Evolutionary conservation across 1,140 invertebrate genomes (phyloP), one percentile per base, ranked within the genome.

Genomic region (Cardiocondyla obscurior): DNA sequence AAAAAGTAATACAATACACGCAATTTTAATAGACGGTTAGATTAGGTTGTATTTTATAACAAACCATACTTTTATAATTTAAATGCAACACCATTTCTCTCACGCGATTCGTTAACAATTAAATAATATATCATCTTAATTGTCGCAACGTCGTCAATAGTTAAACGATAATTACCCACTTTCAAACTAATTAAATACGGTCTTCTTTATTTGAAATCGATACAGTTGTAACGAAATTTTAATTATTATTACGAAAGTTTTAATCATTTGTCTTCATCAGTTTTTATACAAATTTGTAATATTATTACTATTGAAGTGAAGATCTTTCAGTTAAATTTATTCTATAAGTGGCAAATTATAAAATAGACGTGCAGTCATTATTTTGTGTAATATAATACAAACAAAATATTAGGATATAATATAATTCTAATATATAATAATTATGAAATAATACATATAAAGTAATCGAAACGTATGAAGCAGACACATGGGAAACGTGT

Each of bases 191-290:
- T 62, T 60, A 74, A 46, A 74, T 46, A 60, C 36, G n/a, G 3
- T 74, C 39, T 19, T 28, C 10, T 7, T 60, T 60, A 46, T 74
- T 74, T 28, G 46, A 39, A 60, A 76, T 22, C 12, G 57, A 60
- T 3, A 36, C n/a, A 76, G 62, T 58, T 62, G n/a, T 28, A 46
- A 28, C 28, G 8, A 39, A 62, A 62, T 46, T 46, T 76, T 62
- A 76, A 64, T 49, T 62, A 62, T 64, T 64, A 46, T 12, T 16
- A 42, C 19, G 16, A 60, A 46, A 76, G n/a, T 76, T 62, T 39
- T 25, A 55, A 36, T 7, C 28, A 22, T 53, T 19, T 22, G 39
- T 44, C 25, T 49, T 49, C 22, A 14, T 62, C 8, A 33, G 36
- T 22, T 49, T 44, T 22, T 33, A 12, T 7, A 30, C 36, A 36